phyloP scores from a whole-genome alignment of 2,113 vertebrate genomes.

The Raja brachyura region DNA sequence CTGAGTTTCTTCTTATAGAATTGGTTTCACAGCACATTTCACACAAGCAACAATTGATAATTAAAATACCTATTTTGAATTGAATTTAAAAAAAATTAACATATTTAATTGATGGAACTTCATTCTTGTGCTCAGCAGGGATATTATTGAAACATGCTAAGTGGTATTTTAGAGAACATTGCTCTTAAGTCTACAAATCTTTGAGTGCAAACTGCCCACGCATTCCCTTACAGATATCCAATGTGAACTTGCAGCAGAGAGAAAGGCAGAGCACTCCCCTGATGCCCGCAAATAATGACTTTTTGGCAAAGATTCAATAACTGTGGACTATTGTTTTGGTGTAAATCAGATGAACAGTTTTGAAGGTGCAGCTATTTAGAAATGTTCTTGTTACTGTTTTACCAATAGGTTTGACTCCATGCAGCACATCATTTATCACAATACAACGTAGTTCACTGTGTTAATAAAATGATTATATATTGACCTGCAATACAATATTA shows the following conservation, averaged over 20 bases:
- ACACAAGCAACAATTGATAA: not conserved
- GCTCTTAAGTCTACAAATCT: not conserved
- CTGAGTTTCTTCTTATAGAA: no score
- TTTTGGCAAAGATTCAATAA: not conserved
- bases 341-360: not conserved
- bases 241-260: not conserved
- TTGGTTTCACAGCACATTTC: not conserved
- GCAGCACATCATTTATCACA: not conserved
- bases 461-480: not conserved
- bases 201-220: not conserved
- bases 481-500: not conserved
- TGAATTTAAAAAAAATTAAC: not conserved
- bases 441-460: not conserved
- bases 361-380: not conserved
- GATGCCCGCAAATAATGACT: not conserved
- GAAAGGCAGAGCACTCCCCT: not conserved
- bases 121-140: not conserved
- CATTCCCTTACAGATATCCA: not conserved
- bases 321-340: not conserved
- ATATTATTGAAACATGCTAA: not conserved
- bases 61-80: not conserved
- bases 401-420: not conserved
- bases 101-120: not conserved
- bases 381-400: not conserved
- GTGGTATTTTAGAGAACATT: no score